phyloP scores from a whole-genome alignment of 92 coral and sea anemone genomes.

The Zoanthus solanderi region DNA sequence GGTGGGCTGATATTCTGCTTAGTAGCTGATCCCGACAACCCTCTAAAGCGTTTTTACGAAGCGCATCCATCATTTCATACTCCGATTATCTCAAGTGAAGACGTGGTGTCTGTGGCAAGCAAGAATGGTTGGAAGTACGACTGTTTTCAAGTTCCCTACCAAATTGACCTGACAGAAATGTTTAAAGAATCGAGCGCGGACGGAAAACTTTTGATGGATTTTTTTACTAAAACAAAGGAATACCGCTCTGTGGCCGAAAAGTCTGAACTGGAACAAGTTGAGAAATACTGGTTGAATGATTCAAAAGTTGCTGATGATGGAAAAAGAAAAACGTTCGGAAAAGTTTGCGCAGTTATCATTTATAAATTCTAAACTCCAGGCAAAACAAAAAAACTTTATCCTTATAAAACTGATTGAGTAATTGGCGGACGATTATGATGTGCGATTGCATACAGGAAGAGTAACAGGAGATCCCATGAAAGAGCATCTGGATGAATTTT shows the following conservation, averaged over 20 bases:
- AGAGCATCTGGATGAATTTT: too few relatives aligned
- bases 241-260: not conserved
- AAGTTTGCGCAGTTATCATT: not conserved
- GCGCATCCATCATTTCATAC: not conserved
- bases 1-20: not conserved
- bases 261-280: not conserved
- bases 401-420: too few relatives aligned
- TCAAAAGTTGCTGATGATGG: not conserved
- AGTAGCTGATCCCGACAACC: not conserved
- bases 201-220: not conserved
- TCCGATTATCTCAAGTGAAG: not conserved
- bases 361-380: not conserved
- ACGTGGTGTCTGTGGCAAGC: not conserved
- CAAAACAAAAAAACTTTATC: too few relatives aligned
- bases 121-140: slow-evolving; percentile 2
- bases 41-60: not conserved
- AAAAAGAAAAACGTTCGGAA: not conserved
- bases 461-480: too few relatives aligned
- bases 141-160: not conserved
- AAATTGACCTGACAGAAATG: not conserved
- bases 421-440: too few relatives aligned
- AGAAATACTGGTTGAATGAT: not conserved
- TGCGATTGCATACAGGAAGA: too few relatives aligned
- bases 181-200: not conserved
- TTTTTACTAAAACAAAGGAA: not conserved